phyloP scores from a whole-genome alignment of 2,797 vertebrate genomes.

The Prunella strophiata region DNA sequence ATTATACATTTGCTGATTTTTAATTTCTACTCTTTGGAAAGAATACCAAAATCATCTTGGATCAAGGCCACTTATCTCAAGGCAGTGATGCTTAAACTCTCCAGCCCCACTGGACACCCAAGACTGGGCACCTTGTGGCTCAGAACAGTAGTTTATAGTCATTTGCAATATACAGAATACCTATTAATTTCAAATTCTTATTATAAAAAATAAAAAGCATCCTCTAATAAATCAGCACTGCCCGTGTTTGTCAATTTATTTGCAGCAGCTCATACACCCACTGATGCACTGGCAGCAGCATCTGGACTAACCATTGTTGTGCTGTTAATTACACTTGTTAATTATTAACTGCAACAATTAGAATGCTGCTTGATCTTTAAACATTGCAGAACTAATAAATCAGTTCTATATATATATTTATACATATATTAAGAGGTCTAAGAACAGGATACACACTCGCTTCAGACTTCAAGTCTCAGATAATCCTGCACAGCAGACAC shows the following conservation, averaged over 20 bases:
- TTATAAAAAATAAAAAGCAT: background rate
- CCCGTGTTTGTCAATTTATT: background rate
- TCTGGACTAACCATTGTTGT: background rate
- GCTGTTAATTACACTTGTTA: background rate
- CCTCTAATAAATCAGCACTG: background rate
- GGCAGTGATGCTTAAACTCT: background rate
- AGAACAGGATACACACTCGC: background rate
- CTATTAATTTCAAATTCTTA: background rate
- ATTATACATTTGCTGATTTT: background rate
- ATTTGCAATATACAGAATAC: background rate
- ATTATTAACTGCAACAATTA: background rate
- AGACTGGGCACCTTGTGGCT: background rate
- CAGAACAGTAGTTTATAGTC: background rate
- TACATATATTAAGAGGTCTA: background rate
- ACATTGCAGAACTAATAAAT: background rate
- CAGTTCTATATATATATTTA: rapidly evolving
- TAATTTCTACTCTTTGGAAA: background rate
- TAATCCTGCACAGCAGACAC: background rate
- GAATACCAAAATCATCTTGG: background rate
- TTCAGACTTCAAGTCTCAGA: background rate
- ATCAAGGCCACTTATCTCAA: background rate
- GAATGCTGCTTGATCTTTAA: background rate
- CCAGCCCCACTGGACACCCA: background rate
- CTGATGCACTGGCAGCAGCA: background rate
- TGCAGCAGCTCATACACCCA: background rate